Evolutionary conservation across 2,888 invertebrate genomes (phyloP).

Genomic region (Psylliodes chrysocephalus): DNA sequence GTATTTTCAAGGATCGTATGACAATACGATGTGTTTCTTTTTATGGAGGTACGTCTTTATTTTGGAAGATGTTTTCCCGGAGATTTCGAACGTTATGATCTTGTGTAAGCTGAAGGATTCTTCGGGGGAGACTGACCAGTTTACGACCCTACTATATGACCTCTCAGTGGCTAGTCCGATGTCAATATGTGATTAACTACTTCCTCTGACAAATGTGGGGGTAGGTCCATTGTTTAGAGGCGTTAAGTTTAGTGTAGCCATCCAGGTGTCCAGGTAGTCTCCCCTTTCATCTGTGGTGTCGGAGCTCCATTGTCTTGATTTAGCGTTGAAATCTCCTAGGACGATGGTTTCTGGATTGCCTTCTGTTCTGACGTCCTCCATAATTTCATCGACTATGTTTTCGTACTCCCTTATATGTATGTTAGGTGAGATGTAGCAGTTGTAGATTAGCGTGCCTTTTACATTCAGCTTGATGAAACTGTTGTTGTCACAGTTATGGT

Average conservation of each 20-base stretch:
- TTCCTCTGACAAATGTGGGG: background rate
- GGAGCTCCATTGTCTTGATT: background rate
- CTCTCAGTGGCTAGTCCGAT: background rate
- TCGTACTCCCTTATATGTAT: background rate
- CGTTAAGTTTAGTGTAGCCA: background rate
- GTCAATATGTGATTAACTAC: background rate
- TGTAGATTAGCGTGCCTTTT: background rate
- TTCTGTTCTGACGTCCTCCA: background rate
- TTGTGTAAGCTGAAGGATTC: background rate
- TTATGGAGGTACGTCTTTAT: too few relatives aligned
- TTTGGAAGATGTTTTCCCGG: background rate
- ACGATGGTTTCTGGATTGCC: background rate
- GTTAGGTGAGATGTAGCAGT: constrained; percentile 1
- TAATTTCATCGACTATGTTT: background rate
- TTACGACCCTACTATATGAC: background rate
- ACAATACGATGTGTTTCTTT: too few relatives aligned
- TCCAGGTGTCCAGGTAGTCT: background rate
- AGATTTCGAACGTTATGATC: background rate
- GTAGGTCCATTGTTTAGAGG: background rate
- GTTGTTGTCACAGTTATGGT: background rate
- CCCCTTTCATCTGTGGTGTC: background rate
- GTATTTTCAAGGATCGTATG: too few relatives aligned
- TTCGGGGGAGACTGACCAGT: background rate
- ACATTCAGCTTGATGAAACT: background rate
- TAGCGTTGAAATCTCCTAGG: constrained; percentile 4